phyloP scores from a whole-genome alignment of 2,888 invertebrate genomes.

The Phasia obesa region DNA sequence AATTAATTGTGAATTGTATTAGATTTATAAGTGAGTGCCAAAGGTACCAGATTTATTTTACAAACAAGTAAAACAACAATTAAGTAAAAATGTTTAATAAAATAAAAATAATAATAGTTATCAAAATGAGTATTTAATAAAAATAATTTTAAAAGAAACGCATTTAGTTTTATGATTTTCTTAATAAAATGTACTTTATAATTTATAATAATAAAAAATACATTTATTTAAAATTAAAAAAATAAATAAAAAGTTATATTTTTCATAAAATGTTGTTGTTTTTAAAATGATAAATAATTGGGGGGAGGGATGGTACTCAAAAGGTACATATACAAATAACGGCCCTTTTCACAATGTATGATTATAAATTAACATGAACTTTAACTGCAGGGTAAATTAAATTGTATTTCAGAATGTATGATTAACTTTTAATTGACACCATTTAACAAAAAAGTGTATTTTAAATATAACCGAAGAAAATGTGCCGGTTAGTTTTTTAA shows the following conservation, averaged over 20 bases:
- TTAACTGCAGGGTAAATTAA: too few species aligned
- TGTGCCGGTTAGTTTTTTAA: too few species aligned
- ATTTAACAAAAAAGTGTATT: too few species aligned
- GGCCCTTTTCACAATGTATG: too few species aligned
- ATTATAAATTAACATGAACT: too few species aligned
- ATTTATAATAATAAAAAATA: slow-evolving; percentile 49
- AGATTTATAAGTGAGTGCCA: slow-evolving; percentile 38
- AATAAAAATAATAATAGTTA: neutral
- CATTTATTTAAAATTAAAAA: slow-evolving; percentile 1
- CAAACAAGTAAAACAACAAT: neutral
- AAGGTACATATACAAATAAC: too few species aligned
- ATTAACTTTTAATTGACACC: too few species aligned
- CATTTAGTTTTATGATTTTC: slow-evolving; percentile 23
- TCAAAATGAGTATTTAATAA: neutral
- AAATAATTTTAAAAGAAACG: slow-evolving; percentile 15
- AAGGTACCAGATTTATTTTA: slow-evolving; percentile 35
- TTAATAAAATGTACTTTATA: slow-evolving; percentile 36
- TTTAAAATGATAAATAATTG: too few species aligned
- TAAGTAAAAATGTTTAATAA: too few species aligned
- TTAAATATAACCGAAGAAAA: too few species aligned
- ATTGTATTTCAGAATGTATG: too few species aligned
- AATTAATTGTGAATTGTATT: slow-evolving; percentile 11
- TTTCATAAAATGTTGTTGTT: neutral
- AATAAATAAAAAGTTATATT: neutral
- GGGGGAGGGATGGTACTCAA: too few species aligned